Conservation (phyloP, 2,888 invertebrate genomes). For the Antitype chi region DNA sequence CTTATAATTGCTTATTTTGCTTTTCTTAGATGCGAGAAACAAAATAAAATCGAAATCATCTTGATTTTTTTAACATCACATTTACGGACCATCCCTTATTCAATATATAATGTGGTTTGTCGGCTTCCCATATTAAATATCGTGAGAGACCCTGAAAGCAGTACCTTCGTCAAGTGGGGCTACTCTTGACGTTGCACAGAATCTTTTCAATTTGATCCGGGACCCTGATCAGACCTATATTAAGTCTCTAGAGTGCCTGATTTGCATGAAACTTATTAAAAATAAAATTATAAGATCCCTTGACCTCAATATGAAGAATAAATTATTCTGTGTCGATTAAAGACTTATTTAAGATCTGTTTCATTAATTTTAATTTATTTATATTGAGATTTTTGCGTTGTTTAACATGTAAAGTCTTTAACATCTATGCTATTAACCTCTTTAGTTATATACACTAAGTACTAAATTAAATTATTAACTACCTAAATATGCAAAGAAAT, state of each 20-base stretch:
- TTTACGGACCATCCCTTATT: constrained; percentile 61
- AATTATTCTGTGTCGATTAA: constrained; percentile 70
- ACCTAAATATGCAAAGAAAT: too few species aligned
- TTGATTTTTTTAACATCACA: constrained; percentile 22
- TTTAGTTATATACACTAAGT: too few species aligned
- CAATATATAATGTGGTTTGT: constrained; percentile 82
- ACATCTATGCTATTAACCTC: too few species aligned
- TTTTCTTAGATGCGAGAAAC: not conserved
- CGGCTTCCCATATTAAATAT: constrained; percentile 82
- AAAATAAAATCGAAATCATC: constrained; percentile 23
- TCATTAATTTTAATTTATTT: not conserved
- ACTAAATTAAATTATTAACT: too few species aligned
- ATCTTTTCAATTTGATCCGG: constrained; percentile 86
- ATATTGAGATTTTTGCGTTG: not conserved
- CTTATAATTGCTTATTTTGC: too few species aligned
- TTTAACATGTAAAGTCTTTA: not conserved
- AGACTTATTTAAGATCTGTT: constrained; percentile 44
- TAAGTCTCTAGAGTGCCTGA: constrained; percentile 80
- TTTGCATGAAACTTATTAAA: constrained; percentile 90
- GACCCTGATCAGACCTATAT: constrained; percentile 84
- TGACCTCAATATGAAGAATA: constrained; percentile 73
- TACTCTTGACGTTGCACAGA: constrained; percentile 82
- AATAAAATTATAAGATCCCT: constrained; percentile 75
- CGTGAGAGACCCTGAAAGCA: constrained; percentile 79
- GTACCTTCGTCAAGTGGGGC: constrained; percentile 86